Evolutionary conservation across 2,797 vertebrate genomes (phyloP).

Genomic region (Eupleurogrammus muticus): DNA sequence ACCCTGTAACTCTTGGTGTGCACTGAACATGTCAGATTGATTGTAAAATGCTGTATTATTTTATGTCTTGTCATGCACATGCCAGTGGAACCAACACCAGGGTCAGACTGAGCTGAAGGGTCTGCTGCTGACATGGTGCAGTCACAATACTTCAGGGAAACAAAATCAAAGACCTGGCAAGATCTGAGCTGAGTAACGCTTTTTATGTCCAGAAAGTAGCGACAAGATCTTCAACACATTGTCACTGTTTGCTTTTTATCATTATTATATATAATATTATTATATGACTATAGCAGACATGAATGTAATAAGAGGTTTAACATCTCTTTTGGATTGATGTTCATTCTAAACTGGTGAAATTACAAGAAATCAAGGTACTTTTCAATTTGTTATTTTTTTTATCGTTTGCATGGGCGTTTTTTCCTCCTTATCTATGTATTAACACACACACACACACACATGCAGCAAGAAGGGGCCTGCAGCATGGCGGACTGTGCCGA

Average conservation of each 20-base stretch:
- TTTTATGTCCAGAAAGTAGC: not conserved
- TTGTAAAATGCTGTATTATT: not conserved
- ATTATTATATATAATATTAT: not conserved
- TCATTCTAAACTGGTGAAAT: not conserved
- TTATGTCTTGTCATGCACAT: not conserved
- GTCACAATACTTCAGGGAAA: constrained; percentile 12
- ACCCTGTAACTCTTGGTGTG: not conserved
- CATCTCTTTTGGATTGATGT: not conserved
- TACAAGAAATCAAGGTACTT: not conserved
- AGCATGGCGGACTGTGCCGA: constrained; percentile 65
- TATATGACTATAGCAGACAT: not conserved
- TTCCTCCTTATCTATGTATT: not conserved
- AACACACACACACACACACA: constrained; percentile 16
- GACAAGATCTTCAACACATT: not conserved
- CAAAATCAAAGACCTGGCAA: constrained; percentile 25
- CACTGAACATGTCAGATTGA: not conserved
- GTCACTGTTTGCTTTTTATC: not conserved
- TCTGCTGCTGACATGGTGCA: constrained; percentile 38
- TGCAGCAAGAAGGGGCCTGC: constrained; percentile 44
- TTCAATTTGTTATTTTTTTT: not conserved
- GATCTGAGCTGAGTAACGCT: constrained; percentile 8
- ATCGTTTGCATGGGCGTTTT: not conserved
- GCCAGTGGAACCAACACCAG: not conserved
- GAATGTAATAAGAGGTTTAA: not conserved
- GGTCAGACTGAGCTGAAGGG: constrained; percentile 4